Evolutionary conservation across 2,113 vertebrate genomes (phyloP).

Genomic region (Hydrolagus affinis): DNA sequence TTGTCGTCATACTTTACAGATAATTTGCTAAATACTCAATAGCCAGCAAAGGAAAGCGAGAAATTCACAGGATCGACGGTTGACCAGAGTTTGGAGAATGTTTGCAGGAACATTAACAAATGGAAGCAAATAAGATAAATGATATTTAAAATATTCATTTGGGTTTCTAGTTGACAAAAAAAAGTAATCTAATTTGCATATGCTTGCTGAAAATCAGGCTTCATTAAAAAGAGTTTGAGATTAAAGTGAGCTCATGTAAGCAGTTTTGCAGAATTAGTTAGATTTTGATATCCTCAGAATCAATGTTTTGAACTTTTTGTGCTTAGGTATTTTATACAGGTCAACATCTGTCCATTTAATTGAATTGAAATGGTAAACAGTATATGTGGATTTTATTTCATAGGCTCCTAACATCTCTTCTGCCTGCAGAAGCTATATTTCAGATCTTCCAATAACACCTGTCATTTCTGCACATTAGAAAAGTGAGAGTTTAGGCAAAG

Average conservation of each 20-base stretch:
- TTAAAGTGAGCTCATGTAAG: not conserved
- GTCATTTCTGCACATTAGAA: not conserved
- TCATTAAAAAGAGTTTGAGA: not conserved
- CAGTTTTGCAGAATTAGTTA: not conserved
- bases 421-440: not conserved
- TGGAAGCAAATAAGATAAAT: constrained; percentile 16
- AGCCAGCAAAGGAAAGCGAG: not conserved
- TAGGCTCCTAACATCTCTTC: not conserved
- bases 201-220: not conserved
- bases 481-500: not conserved
- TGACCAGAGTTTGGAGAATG: not conserved
- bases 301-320: not conserved
- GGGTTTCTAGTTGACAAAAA: constrained; percentile 4
- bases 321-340: not conserved
- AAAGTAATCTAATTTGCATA: not conserved
- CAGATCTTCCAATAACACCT: not conserved
- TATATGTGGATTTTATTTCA: not conserved
- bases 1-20: not conserved
- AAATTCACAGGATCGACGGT: not conserved
- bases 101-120: constrained; percentile 21
- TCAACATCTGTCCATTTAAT: not conserved
- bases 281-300: too few relatives aligned
- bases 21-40: not conserved
- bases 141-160: constrained; percentile 15
- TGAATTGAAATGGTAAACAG: not conserved